These are phyloP conservation scores for Drosophila punjabiensis DNA, from an alignment of 1,140 invertebrate species.

Conservation along the genomic window DNA sequence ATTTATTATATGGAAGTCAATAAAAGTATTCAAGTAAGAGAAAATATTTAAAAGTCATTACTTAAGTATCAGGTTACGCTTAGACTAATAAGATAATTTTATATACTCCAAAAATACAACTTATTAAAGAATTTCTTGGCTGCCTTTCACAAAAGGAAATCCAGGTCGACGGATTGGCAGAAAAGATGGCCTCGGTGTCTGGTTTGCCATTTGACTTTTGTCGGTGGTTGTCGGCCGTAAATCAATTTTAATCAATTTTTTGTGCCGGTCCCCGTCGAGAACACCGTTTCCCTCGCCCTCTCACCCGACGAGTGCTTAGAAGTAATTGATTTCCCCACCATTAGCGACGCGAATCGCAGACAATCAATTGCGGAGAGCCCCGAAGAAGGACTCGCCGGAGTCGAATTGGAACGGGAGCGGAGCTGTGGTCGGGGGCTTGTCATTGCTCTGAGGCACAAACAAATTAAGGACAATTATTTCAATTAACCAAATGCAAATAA, in stretches of 20 bases:
- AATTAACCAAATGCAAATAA: conserved; percentile 84
- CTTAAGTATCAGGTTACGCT: too few species aligned
- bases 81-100: too few species aligned
- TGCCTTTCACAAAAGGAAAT: not conserved
- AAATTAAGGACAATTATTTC: conserved; percentile 84
- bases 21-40: too few species aligned
- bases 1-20: not conserved
- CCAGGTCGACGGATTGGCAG: conserved; percentile 3
- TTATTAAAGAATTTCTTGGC: not conserved
- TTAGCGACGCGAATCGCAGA: conserved; percentile 80
- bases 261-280: not conserved
- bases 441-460: conserved; percentile 74
- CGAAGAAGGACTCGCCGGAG: conserved; percentile 23
- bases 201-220: conserved; percentile 49
- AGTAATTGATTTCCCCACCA: conserved; percentile 78
- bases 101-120: not conserved
- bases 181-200: conserved; percentile 36
- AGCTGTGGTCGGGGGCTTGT: conserved; percentile 12
- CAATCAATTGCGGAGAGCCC: conserved; percentile 67
- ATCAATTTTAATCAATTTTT: conserved; percentile 81
- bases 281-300: not conserved
- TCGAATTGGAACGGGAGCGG: conserved; percentile 8
- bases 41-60: not conserved
- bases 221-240: conserved; percentile 48
- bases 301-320: conserved; percentile 55